Evolutionary conservation across 2,797 vertebrate genomes (phyloP).

Genomic region (Linurgus olivaceus): DNA sequence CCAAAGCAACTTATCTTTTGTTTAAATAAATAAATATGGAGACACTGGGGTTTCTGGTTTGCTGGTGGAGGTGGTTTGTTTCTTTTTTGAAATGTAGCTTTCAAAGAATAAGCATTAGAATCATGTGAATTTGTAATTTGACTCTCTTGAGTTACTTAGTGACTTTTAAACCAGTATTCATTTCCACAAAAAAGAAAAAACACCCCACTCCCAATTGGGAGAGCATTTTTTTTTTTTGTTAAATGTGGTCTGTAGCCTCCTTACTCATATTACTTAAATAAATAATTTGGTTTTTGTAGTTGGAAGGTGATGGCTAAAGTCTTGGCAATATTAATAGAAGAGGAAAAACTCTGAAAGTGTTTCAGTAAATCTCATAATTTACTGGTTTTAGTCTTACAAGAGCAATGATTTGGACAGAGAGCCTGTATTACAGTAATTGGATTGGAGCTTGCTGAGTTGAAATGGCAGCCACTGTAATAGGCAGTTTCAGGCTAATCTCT

Average conservation of each 20-base stretch:
- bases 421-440: slow-evolving; percentile 44
- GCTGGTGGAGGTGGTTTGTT: not conserved
- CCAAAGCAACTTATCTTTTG: not conserved
- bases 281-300: not conserved
- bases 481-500: slow-evolving; percentile 41
- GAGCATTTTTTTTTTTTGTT: not conserved
- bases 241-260: not conserved
- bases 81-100: not conserved
- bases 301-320: not conserved
- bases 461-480: slow-evolving; percentile 4
- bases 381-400: not conserved
- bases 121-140: not conserved
- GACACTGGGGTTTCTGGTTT: not conserved
- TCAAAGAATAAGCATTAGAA: not conserved
- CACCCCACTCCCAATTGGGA: not conserved
- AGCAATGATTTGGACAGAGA: not conserved
- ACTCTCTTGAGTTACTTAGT: not conserved
- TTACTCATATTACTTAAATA: not conserved
- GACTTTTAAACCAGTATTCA: not conserved
- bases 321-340: not conserved
- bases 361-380: not conserved
- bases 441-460: slow-evolving; percentile 10
- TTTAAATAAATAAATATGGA: not conserved
- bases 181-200: not conserved
- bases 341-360: not conserved